These are phyloP conservation scores for Piezodorus guildinii DNA, from an alignment of 1,140 invertebrate genomes.

Conservation along the genomic window DNA sequence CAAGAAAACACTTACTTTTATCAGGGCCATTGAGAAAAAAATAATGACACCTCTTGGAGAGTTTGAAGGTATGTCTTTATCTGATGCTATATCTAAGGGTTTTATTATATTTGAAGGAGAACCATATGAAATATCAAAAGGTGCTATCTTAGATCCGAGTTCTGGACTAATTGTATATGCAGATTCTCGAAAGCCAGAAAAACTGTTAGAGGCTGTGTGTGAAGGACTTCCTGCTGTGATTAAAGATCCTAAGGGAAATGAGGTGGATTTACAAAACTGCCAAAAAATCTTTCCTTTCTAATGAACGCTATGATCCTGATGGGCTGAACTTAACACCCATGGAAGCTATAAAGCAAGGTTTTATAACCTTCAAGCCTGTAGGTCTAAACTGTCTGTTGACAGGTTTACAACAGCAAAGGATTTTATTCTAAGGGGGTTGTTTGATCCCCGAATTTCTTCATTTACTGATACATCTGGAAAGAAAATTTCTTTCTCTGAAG, in stretches of 20 bases:
- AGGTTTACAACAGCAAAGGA: slow-evolving; percentile 47
- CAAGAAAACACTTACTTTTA: slow-evolving; percentile 54
- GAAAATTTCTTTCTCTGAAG: slow-evolving; percentile 61
- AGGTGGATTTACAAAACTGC: neutral
- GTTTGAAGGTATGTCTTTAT: slow-evolving; percentile 58
- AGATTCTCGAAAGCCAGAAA: slow-evolving; percentile 49
- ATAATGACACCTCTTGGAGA: slow-evolving; percentile 66
- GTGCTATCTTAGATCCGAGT: slow-evolving; percentile 61
- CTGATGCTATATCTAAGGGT: slow-evolving; percentile 60
- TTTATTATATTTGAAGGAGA: slow-evolving; percentile 48
- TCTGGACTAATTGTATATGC: slow-evolving; percentile 60
- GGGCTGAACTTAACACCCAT: slow-evolving; percentile 1
- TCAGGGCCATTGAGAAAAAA: slow-evolving; percentile 62
- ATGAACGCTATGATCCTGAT: neutral
- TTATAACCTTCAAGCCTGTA: slow-evolving; percentile 27
- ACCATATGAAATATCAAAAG: slow-evolving; percentile 28
- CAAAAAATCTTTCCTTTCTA: neutral
- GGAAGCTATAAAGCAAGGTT: slow-evolving; percentile 11
- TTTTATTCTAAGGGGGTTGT: slow-evolving; percentile 58
- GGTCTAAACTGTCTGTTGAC: slow-evolving; percentile 41
- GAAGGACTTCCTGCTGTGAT: slow-evolving; percentile 4
- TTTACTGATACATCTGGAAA: slow-evolving; percentile 70
- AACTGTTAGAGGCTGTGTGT: slow-evolving; percentile 51
- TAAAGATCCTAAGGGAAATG: slow-evolving; percentile 1
- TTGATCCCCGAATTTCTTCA: slow-evolving; percentile 55